Conservation (phyloP, 2,888 invertebrate species). For the Lacanobia oleracea region DNA sequence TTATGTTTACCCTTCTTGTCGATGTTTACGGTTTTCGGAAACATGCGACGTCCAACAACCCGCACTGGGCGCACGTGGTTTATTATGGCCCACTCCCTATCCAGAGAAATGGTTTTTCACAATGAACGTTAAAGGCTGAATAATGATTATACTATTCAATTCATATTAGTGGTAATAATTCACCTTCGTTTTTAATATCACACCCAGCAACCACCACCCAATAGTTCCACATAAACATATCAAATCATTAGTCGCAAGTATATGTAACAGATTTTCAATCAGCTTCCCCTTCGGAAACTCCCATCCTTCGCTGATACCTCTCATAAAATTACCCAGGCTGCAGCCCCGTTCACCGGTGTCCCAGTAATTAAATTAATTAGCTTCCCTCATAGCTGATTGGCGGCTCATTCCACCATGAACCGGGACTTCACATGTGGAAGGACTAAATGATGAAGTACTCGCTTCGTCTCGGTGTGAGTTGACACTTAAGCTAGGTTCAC, state of each 20-base stretch:
- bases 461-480: too few relatives aligned
- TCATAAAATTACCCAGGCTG: not conserved
- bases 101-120: too few relatives aligned
- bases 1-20: not conserved
- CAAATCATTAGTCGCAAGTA: not conserved
- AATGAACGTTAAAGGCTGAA: not conserved
- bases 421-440: constrained; percentile 24
- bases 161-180: too few relatives aligned
- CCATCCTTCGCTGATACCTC: not conserved
- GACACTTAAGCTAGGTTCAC: too few relatives aligned
- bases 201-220: too few relatives aligned
- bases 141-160: too few relatives aligned
- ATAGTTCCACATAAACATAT: not conserved
- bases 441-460: not conserved
- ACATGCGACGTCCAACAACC: not conserved
- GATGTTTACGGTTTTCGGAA: not conserved
- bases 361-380: constrained; percentile 54
- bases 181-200: too few relatives aligned
- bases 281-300: constrained; percentile 4
- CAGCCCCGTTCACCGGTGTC: constrained; percentile 21
- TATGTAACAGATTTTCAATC: constrained; percentile 7
- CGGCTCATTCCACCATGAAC: constrained; percentile 38
- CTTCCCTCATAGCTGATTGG: constrained; percentile 55
- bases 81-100: not conserved
- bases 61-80: not conserved